Evolutionary conservation across 2,113 vertebrate species (phyloP).

Genomic region (Sialia sialis): DNA sequence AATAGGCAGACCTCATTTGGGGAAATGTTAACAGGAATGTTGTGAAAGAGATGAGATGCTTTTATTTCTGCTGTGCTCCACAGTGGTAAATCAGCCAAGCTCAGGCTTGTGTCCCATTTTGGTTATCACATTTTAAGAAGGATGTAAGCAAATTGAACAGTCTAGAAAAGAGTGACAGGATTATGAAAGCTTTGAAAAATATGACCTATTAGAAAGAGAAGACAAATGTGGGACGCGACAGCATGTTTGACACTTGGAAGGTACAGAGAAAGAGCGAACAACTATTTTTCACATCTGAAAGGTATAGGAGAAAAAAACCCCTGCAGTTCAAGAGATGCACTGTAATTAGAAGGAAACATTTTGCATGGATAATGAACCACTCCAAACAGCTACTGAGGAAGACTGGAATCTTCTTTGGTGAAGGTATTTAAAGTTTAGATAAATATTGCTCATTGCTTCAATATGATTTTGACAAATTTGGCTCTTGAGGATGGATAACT

Average conservation of each 20-base stretch:
- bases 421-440: neutral
- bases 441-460: neutral
- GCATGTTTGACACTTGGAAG: conserved; percentile 19
- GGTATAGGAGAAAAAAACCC: neutral
- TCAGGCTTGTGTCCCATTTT: conserved; percentile 60
- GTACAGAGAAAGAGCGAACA: conserved; percentile 18
- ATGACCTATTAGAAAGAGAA: conserved; percentile 38
- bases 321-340: neutral
- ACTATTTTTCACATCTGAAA: conserved; percentile 7
- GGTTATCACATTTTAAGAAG: conserved; percentile 64
- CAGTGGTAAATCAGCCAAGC: conserved; percentile 52
- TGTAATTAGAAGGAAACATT: neutral
- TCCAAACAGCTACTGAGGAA: neutral
- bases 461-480: neutral
- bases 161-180: conserved; percentile 64
- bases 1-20: conserved; percentile 57
- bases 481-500: neutral
- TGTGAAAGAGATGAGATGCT: conserved; percentile 65
- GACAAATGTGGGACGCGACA: conserved; percentile 55
- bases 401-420: neutral
- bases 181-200: conserved; percentile 58
- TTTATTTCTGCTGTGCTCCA: conserved; percentile 62
- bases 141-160: conserved; percentile 65
- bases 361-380: neutral
- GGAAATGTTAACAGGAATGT: conserved; percentile 63